Base-by-base conservation (phyloP, 2,113 vertebrate species). In the Tringa solitaria region DNA sequence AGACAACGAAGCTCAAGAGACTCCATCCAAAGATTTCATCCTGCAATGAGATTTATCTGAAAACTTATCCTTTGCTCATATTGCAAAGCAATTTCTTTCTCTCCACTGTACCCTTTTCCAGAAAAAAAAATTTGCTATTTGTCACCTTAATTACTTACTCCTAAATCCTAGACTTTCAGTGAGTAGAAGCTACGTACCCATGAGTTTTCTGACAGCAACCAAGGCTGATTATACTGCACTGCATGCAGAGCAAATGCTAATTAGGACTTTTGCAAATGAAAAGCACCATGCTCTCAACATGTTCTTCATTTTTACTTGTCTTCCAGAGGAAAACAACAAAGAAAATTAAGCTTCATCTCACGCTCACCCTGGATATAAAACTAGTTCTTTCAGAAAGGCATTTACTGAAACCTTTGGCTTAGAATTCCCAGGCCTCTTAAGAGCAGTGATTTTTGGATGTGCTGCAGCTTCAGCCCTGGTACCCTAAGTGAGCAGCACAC, bases 281-380 rank as follows among this genome's bases (percentile, higher is more conserved):
- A 95, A 93, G 90, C 89, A 56, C 89, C 78, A 23, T 7, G 56
- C n/a, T 96, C 85, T 92, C 84, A 82, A 90, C 87, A 90, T 35
- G 82, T 48, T 93, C 92, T 84, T 93, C 78, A 69, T 92, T 90
- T 96, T 93, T 60, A 11, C 87, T 91, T 77, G 93, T 95, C 95
- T 89, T 97, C 93, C 89, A 68, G 68, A 86, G 75, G 79, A 77
- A 96, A 90, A 88, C 87, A 95, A 96, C 94, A 90, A 96, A 96
- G 94, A 80, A 51, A 95, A 97, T 97, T 96, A 92, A 95, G 89
- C 95, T 97, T 84, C 97, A 84, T 76, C 97, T 98, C 97, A 98
- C 92, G 79, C 93, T 96, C 93, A 50, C 15, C 72, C 72, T 77
- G 93, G 87, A 94, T 84, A 82, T n/a, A 94, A 87, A 97, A 54